These are phyloP conservation scores for Acleris holmiana DNA, from an alignment of 2,888 invertebrate species.

Conservation along the genomic window DNA sequence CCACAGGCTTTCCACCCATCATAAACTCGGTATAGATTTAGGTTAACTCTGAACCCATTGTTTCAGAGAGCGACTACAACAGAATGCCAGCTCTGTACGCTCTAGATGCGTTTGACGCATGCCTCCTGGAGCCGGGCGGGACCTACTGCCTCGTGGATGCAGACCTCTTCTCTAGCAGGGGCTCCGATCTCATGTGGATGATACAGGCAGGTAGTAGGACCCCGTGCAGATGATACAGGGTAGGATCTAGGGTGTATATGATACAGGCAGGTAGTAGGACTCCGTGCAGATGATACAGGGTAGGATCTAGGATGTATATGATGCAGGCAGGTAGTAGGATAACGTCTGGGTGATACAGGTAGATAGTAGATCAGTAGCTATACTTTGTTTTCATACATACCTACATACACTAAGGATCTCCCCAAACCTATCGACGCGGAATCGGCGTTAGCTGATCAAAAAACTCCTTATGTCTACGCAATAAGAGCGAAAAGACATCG, in stretches of 20 bases:
- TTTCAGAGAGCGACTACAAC: conserved; percentile 66
- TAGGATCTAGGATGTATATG: too few relatives aligned
- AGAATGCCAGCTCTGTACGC: conserved; percentile 65
- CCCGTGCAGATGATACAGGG: conserved; percentile 44
- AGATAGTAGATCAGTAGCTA: too few relatives aligned
- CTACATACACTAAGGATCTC: too few relatives aligned
- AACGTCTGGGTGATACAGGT: conserved; percentile 47
- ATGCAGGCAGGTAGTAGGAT: conserved; percentile 49
- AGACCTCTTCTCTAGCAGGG: conserved; percentile 48
- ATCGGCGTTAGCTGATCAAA: too few relatives aligned
- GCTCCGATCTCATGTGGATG: conserved; percentile 59
- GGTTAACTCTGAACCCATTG: too few relatives aligned
- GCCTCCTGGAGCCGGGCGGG: conserved; percentile 56
- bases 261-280: conserved; percentile 49
- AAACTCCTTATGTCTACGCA: too few relatives aligned
- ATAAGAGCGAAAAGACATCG: too few relatives aligned
- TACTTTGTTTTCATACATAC: too few relatives aligned
- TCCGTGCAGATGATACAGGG: conserved; percentile 44
- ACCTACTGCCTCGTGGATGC: conserved; percentile 66
- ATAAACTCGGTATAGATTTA: too few relatives aligned
- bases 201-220: conserved; percentile 54
- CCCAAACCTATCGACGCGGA: too few relatives aligned
- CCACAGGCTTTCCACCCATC: too few relatives aligned
- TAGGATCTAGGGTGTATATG: too few relatives aligned
- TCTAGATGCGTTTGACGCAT: conserved; percentile 64